These are phyloP conservation scores for Paragorgia papillata DNA, from an alignment of 92 coral and sea anemone species.

Conservation along the genomic window DNA sequence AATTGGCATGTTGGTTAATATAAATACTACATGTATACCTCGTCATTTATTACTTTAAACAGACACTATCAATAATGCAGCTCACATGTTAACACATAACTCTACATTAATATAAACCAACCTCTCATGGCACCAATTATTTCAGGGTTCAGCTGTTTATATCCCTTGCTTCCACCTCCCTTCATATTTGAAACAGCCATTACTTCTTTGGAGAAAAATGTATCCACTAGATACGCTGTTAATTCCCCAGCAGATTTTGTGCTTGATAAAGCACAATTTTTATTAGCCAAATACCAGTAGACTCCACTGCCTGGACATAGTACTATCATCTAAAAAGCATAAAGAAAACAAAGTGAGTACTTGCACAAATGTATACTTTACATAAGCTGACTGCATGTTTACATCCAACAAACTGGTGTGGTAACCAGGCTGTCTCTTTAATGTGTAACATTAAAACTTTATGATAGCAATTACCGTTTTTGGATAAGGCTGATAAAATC, in stretches of 20 bases:
- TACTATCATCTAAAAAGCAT: conserved; percentile 35
- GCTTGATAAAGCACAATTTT: neutral
- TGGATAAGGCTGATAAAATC: too few relatives aligned
- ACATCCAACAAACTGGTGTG: too few relatives aligned
- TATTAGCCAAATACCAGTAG: conserved; percentile 22
- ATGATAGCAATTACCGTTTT: too few relatives aligned
- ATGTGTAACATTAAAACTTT: too few relatives aligned
- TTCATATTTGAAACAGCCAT: conserved; percentile 35
- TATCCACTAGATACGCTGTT: conserved; percentile 25
- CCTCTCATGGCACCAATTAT: conserved; percentile 6
- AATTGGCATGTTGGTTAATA: conserved; percentile 4
- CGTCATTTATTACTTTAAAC: neutral
- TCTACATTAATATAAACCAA: conserved; percentile 7
- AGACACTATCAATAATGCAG: neutral
- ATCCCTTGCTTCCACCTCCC: conserved; percentile 39
- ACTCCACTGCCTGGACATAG: conserved; percentile 1
- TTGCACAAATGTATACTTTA: too few relatives aligned
- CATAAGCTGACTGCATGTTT: too few relatives aligned
- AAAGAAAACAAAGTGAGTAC: too few relatives aligned
- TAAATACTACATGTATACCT: neutral
- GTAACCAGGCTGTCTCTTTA: too few relatives aligned
- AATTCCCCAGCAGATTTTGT: conserved; percentile 36
- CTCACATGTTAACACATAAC: conserved; percentile 12
- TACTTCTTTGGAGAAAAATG: conserved; percentile 23
- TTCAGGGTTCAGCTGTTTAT: conserved; percentile 20